A percentile compares a stretch with the other conserved stretches of the same genome.
Evolutionary conservation across 2,888 invertebrate species (phyloP).

Genomic region (Philonicus albiceps): DNA sequence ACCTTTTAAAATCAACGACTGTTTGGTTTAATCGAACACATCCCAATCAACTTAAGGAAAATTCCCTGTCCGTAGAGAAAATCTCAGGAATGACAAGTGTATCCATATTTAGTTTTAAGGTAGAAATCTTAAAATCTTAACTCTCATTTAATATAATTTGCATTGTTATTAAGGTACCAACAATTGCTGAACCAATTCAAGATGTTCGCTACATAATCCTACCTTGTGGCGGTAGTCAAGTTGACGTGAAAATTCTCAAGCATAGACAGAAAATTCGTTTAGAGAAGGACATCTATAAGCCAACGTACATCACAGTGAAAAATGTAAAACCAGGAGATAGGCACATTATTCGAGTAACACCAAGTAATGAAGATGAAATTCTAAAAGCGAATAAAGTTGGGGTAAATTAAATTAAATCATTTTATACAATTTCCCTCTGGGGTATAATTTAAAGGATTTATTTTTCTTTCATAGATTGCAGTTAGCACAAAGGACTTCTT

Average conservation of each 20-base stretch:
- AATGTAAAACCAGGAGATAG: constrained; percentile 61
- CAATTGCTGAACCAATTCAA: not conserved
- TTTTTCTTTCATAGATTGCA: constrained; percentile 60
- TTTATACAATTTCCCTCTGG: not conserved
- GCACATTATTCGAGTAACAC: constrained; percentile 65
- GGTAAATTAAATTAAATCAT: constrained; percentile 56
- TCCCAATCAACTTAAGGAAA: constrained; percentile 63
- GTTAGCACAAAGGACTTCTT: constrained; percentile 64
- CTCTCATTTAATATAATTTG: not conserved
- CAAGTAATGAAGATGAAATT: constrained; percentile 65
- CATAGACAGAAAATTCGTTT: constrained; percentile 60
- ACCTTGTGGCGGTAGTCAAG: constrained; percentile 67
- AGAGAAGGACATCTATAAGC: constrained; percentile 63
- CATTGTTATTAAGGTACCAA: not conserved
- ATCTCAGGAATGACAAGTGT: constrained; percentile 66
- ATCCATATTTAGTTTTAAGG: constrained; percentile 68
- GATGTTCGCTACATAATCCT: constrained; percentile 64
- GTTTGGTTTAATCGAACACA: constrained; percentile 61
- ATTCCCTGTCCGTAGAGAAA: constrained; percentile 64
- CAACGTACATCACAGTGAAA: constrained; percentile 63
- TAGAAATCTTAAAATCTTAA: constrained; percentile 51
- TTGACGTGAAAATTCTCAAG: constrained; percentile 64
- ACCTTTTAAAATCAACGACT: constrained; percentile 56
- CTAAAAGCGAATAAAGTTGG: constrained; percentile 65
- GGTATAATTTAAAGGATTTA: not conserved